Conservation (phyloP, 2,113 vertebrate species). For the Pterocles orientalis region DNA sequence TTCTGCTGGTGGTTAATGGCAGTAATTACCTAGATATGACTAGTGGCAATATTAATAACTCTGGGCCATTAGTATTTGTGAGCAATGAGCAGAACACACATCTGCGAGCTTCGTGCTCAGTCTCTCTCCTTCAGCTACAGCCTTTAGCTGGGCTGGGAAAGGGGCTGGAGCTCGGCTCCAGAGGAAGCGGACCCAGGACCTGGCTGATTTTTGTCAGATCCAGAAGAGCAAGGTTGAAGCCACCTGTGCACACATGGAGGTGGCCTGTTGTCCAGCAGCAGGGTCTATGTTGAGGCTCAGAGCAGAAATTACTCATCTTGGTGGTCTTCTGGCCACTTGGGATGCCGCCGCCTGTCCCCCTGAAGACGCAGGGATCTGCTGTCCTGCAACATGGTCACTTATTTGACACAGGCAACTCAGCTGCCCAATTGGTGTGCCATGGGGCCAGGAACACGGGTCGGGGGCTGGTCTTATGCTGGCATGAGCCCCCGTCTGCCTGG, state of each 20-base stretch:
- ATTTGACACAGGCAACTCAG: no score
- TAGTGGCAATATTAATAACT: slow-evolving; percentile 71
- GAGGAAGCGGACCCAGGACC: neutral
- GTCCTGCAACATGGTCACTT: neutral
- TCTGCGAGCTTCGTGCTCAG: neutral
- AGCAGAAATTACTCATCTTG: neutral
- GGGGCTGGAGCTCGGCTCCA: neutral
- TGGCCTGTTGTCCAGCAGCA: neutral
- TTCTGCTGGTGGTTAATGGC: slow-evolving; percentile 68
- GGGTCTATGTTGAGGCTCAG: neutral
- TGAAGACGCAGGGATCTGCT: neutral
- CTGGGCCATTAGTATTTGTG: slow-evolving; percentile 70
- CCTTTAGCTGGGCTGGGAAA: neutral
- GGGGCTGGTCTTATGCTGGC: neutral
- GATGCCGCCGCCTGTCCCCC: neutral
- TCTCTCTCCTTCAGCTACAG: neutral
- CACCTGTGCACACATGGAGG: rapidly evolving
- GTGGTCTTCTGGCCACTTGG: neutral
- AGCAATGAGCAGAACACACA: slow-evolving; percentile 59
- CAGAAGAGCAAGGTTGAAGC: neutral
- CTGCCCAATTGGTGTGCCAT: rapidly evolving
- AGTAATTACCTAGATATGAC: slow-evolving; percentile 68
- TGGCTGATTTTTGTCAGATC: neutral
- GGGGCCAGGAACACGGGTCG: rapidly evolving
- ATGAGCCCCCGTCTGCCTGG: rapidly evolving